Evolutionary conservation across 1,140 invertebrate species (phyloP), one percentile per base, ranked within the genome.

Genomic region (Ylistrum balloti): DNA sequence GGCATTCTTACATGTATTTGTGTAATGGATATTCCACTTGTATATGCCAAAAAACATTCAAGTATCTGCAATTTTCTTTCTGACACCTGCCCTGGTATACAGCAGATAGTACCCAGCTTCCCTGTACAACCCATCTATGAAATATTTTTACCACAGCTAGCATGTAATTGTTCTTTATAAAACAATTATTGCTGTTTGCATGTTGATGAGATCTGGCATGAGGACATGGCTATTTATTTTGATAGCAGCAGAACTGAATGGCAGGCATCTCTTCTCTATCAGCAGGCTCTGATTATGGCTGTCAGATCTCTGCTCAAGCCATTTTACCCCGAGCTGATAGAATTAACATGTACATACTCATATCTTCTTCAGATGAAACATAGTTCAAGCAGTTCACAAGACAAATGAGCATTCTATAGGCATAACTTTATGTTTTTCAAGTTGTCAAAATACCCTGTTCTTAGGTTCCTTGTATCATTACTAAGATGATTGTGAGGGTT

Each of bases 141-240:
- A 74, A 74, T 28, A 28, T 74, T 28, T 74, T 74, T 74, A 74
- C 56, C 56, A 74, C 1, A 28, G 22, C 56, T 74, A 74, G n/a
- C 56, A 74, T 74, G 56, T 28, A 74, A 74, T 74, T 74, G 56
- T 74, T 74, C 22, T n/a, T n/a, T 74, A 74, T 74, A 74, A 74
- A 74, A 74, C 56, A 74, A 74, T 74, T 28, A 74, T 74, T 1
- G 56, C 1, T 74, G 56, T 74, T 74, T 74, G 56, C 17, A 74
- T 74, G 56, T 74, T 74, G 56, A 74, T 74, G 56, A 74, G 56
- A 74, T 74, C n/a, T 74, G 56, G 56, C 56, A 74, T 7, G 56
- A 74, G 56, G 56, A 74, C 56, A 74, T 28, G n/a, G 56, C 56
- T 74, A 74, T 74, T 74, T 74, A 74, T 74, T 74, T 74, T 28